These are phyloP conservation scores for Agapornis roseicollis DNA, from an alignment of 2,113 vertebrate species.

Conservation along the genomic window DNA sequence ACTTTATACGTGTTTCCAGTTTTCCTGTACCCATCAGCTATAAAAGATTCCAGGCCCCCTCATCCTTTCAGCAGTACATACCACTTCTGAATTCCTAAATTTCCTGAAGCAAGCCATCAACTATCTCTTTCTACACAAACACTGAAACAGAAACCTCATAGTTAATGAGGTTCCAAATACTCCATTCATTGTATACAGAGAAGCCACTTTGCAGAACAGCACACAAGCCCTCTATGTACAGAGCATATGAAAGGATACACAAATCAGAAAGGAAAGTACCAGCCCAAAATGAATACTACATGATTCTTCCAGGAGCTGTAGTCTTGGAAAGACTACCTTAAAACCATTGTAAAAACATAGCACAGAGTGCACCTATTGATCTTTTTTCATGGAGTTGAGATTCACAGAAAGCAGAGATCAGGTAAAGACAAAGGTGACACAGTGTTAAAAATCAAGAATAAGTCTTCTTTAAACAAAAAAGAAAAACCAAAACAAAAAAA, in stretches of 20 bases:
- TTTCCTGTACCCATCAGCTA: not conserved
- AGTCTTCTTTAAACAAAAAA: not conserved
- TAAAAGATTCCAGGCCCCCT: not conserved
- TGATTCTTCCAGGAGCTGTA: not conserved
- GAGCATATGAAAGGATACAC: fast-evolving
- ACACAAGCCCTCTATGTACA: not conserved
- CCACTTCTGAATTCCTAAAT: not conserved
- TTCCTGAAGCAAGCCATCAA: not conserved
- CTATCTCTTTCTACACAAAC: not conserved
- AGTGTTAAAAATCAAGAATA: not conserved
- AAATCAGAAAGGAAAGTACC: not conserved
- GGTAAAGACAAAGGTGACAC: not conserved
- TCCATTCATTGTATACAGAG: not conserved
- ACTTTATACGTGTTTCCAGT: not conserved
- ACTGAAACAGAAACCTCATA: not conserved
- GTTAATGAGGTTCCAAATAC: not conserved
- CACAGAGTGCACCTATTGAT: not conserved
- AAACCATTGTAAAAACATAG: not conserved
- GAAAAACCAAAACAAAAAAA: not conserved
- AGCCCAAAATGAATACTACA: not conserved
- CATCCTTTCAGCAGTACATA: not conserved
- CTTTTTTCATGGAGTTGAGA: not conserved
- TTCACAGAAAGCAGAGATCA: not conserved
- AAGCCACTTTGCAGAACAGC: not conserved
- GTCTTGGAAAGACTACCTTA: not conserved